A percentile compares a stretch with the other conserved stretches of the same genome.
These are phyloP conservation scores for Siniperca knerii DNA, from an alignment of 2,113 vertebrate genomes.

Conservation along the genomic window DNA sequence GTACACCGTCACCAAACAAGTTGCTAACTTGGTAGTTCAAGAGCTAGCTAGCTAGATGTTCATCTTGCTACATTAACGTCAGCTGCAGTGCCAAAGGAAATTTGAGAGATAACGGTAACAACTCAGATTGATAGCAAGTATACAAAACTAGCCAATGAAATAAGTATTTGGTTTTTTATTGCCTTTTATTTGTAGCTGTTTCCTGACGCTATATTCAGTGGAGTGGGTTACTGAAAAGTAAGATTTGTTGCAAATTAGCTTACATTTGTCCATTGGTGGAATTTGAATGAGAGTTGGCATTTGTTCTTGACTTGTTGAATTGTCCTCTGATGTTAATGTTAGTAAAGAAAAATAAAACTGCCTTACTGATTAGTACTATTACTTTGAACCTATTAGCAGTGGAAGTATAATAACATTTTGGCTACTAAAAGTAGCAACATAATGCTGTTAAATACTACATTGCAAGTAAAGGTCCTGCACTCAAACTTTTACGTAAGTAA, in stretches of 20 bases:
- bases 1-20: not conserved
- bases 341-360: not conserved
- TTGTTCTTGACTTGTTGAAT: not conserved
- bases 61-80: conserved; percentile 13
- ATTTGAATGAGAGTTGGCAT: conserved; percentile 14
- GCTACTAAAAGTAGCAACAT: not conserved
- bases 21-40: conserved; percentile 11
- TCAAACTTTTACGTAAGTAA: not conserved
- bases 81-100: not conserved
- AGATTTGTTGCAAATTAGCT: not conserved
- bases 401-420: not conserved
- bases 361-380: not conserved
- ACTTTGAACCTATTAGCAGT: not conserved
- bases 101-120: not conserved
- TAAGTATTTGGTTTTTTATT: rapidly evolving
- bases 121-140: rapidly evolving
- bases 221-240: not conserved
- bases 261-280: not conserved
- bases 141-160: rapidly evolving
- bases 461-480: not conserved
- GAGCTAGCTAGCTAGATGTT: conserved; percentile 35
- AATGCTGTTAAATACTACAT: not conserved
- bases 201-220: not conserved
- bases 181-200: not conserved
- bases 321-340: not conserved